Evolutionary conservation across 37 sponge, comb jelly and placozoan genomes (phyloP).

Genomic region (Ephydatia muelleri): DNA sequence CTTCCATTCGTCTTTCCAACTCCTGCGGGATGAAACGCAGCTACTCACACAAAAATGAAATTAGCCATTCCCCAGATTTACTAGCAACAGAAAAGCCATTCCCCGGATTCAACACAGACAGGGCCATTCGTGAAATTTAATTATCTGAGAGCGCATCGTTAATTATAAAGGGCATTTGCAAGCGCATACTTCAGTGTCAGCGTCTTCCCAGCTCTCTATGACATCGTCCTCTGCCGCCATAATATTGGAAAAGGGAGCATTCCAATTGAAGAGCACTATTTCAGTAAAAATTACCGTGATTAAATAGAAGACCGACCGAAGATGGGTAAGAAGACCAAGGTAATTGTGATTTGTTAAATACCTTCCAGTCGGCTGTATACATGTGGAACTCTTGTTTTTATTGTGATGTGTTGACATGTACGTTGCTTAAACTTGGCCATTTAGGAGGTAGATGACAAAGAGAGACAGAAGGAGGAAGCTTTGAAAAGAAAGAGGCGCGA

Average conservation of each 20-base stretch:
- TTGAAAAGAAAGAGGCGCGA: constrained; percentile 25
- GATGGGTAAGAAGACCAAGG: constrained; percentile 36
- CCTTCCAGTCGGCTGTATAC: no score
- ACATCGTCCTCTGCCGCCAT: constrained; percentile 44
- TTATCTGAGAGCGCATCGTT: no score
- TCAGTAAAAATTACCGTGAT: not conserved
- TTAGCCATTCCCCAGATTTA: no score
- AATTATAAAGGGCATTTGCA: not conserved
- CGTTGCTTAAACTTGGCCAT: not conserved
- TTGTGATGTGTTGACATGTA: not conserved
- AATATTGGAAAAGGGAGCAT: not conserved
- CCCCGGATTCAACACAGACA: not conserved
- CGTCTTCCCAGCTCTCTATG: constrained; percentile 77
- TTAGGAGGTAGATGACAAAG: not conserved
- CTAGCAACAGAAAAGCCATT: not conserved
- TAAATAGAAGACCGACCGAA: not conserved
- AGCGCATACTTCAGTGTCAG: constrained; percentile 48
- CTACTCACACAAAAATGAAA: not conserved
- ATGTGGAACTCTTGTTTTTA: not conserved
- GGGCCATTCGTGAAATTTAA: not conserved
- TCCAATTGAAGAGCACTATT: constrained; percentile 13
- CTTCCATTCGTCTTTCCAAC: constrained; percentile 74
- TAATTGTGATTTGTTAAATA: not conserved
- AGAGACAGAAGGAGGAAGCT: not conserved
- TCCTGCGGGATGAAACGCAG: constrained; percentile 18